Evolutionary conservation across 1,140 invertebrate species (phyloP), one percentile per base, ranked within the genome.

Genomic region (Steinernema feltiae): DNA sequence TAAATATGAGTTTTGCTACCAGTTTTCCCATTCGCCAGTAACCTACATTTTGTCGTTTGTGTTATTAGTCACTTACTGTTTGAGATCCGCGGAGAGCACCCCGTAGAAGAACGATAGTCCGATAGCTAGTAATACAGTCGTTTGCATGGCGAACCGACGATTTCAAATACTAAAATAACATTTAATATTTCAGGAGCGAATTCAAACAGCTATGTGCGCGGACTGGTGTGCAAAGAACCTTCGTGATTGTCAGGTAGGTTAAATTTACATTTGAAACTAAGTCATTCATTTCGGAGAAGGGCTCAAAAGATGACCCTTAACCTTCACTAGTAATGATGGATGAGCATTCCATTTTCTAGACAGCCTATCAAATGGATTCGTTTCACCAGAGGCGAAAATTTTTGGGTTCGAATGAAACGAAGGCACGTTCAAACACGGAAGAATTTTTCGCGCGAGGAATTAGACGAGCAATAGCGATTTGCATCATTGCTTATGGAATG

Each of bases 401-500:
- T n/a, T n/a, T n/a, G n/a, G n/a, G n/a, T n/a, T n/a, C 18, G 35
- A 41, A 41, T 41, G n/a, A 41, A 18, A 41, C 7, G 35, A 41
- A 41, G 35, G 7, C 7, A 18, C 35, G 35, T 18, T 63, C 53
- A 27, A 21, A 63, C 53, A 63, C 7, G 12, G 24, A 63, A 63
- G 12, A 27, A 63, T 15, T 63, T 63, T 15, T 63, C 53, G 53
- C 53, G 35, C 35, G 24, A 3, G 24, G 24, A 63, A 63, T 15
- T 27, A 21, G 24, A 27, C 53, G 53, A 63, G 15, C 24, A 27
- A 63, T 21, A 63, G 53, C 24, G 53, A 63, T 63, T 63, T 63
- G 53, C 53, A 63, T 63, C 53, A 63, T 63, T 63, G 53, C 53
- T 63, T 63, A 63, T 63, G 53, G 53, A 63, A 63, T 63, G 53